Base-by-base conservation (phyloP, 1,140 invertebrate species). In the Drosophila ambigua region DNA sequence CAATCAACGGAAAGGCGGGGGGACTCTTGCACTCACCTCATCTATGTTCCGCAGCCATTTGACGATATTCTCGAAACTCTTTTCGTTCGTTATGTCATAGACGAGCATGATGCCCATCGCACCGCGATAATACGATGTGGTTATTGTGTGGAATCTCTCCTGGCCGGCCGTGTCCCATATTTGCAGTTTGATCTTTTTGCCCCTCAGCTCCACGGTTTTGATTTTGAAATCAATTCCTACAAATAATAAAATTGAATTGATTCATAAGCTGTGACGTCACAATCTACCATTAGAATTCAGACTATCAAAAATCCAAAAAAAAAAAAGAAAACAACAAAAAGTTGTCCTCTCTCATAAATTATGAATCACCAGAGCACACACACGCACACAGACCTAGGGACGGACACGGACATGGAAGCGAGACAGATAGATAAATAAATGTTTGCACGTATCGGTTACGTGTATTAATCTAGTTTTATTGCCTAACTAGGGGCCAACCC, bases 71-170 rank as follows among this genome's bases (percentile, higher is more conserved):
- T 99, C 98, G 94, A 99, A 99, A 76, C 97, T 98, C 93, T 98
- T 99, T 91, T 98, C 96, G 94, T 98, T 98, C 87, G 98, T 99
- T 91, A 99, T 98, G 94, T 99, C 98, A 93, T 99, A 99, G 53
- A 99, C 98, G 77, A 99, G 94, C 97, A 99, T 99, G 82, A 99
- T 99, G 44, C 98, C 98, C 98, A 99, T 99, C 41, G 98, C 98
- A 53, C 98, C 98, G 92, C 98, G 95, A 92, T 99, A 99, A 91
- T 99, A 99, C 6, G 98, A 98, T 52, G 98, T 99, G 49, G 98
- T 99, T 80, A 99, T 99, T 72, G 98, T 99, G 92, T 98, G 97
- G 92, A 99, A 99, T 90, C 98, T 94, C 92, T 97, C 95, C 93
- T 99, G 98, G 0, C 98, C 98, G 60, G 98, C 98, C 64, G 84